Evolutionary conservation across 2,113 vertebrate species (phyloP).

Genomic region (Gymnocephalus cernua): DNA sequence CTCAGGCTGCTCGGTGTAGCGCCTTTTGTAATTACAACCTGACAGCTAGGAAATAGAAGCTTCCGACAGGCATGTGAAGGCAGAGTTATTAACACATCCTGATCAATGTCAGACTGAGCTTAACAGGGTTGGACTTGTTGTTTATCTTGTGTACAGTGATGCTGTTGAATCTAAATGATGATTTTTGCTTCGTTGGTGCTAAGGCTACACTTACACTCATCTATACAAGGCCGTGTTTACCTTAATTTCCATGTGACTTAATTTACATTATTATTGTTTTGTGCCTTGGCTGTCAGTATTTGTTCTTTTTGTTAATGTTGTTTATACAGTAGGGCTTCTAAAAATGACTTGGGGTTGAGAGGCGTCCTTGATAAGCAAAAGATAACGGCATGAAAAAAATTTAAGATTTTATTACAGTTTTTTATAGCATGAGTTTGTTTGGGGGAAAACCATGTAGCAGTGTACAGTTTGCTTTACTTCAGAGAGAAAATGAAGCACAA

Average conservation of each 20-base stretch:
- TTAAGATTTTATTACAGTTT: background rate
- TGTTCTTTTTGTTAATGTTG: background rate
- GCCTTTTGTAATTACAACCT: conserved; percentile 50
- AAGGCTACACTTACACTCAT: background rate
- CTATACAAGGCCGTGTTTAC: background rate
- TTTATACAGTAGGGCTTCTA: background rate
- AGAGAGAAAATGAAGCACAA: background rate
- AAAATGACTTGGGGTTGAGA: background rate
- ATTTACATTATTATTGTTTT: background rate
- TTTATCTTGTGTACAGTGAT: conserved; percentile 23
- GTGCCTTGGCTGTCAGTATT: background rate
- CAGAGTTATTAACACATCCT: conserved; percentile 54
- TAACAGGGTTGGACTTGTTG: conserved; percentile 20
- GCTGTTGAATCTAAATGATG: background rate
- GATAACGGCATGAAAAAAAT: background rate
- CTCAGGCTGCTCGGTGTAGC: background rate
- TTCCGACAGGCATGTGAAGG: conserved; percentile 25
- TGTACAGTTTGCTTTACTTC: background rate
- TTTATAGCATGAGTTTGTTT: background rate
- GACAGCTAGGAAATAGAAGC: conserved; percentile 46
- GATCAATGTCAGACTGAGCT: conserved; percentile 49
- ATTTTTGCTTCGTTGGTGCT: background rate
- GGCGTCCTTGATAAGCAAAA: background rate
- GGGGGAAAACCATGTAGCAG: background rate
- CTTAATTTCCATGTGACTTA: background rate